Evolutionary conservation across 1,140 invertebrate species (phyloP).

Genomic region (Drosophila ambigua): DNA sequence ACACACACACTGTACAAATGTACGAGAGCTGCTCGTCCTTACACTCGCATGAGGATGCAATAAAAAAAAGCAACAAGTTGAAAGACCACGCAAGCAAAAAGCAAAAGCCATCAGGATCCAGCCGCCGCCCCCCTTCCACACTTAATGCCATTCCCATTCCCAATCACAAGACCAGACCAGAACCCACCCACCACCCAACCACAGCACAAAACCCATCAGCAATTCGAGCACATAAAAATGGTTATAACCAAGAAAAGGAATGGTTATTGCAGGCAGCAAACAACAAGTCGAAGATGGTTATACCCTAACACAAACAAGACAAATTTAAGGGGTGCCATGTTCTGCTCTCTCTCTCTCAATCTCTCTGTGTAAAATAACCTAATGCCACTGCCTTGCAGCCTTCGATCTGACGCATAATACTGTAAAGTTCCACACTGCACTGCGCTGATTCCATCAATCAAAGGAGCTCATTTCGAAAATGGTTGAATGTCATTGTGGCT

Average conservation of each 20-base stretch:
- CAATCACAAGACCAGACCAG: constrained; percentile 1
- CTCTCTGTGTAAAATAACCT: too few species aligned
- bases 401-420: too few species aligned
- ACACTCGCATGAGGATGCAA: constrained; percentile 22
- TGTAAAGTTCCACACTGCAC: too few species aligned
- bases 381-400: too few species aligned
- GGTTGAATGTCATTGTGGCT: too few species aligned
- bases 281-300: neutral
- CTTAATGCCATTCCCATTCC: constrained; percentile 3
- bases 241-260: constrained; percentile 47
- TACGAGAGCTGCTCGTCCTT: neutral
- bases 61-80: constrained; percentile 69
- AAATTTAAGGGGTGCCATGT: neutral
- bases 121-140: neutral
- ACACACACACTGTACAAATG: constrained; percentile 14
- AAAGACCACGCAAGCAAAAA: constrained; percentile 50
- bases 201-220: constrained; percentile 58
- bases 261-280: neutral
- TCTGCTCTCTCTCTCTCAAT: too few species aligned
- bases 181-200: constrained; percentile 9
- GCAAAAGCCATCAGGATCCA: constrained; percentile 33
- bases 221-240: constrained; percentile 71
- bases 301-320: constrained; percentile 5
- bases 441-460: too few species aligned
- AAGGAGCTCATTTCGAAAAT: too few species aligned